phyloP scores from a whole-genome alignment of 2,797 vertebrate species.

The Takifugu ocellatus region DNA sequence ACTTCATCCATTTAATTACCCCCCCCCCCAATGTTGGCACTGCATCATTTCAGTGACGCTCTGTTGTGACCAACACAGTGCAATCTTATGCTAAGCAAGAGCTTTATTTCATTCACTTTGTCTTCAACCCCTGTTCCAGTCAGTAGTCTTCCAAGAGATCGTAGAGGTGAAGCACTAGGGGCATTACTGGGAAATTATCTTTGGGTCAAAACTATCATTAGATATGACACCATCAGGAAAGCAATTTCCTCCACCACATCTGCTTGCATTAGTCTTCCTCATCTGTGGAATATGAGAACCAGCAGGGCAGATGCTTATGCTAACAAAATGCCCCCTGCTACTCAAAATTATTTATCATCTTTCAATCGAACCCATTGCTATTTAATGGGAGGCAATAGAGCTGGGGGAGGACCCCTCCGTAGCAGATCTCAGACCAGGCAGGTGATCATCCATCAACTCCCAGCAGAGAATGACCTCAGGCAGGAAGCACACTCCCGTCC shows the following conservation, averaged over 20 bases:
- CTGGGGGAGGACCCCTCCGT: constrained; percentile 47
- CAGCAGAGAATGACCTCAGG: constrained; percentile 31
- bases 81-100: constrained; percentile 8
- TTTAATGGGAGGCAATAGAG: constrained; percentile 70
- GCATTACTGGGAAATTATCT: constrained; percentile 48
- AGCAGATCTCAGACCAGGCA: constrained; percentile 24
- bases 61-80: not conserved
- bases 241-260: constrained; percentile 60
- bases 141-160: constrained; percentile 56
- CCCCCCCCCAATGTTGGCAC: not conserved
- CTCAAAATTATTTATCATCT: constrained; percentile 64
- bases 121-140: constrained; percentile 40
- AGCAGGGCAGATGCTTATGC: constrained; percentile 69
- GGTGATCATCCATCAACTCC: constrained; percentile 57
- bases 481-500: constrained; percentile 51
- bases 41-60: not conserved
- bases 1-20: constrained; percentile 28
- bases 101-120: constrained; percentile 18
- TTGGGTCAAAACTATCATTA: constrained; percentile 62
- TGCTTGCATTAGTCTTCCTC: constrained; percentile 71
- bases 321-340: constrained; percentile 51
- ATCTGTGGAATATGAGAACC: constrained; percentile 57
- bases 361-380: constrained; percentile 73
- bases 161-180: constrained; percentile 33
- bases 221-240: constrained; percentile 61